A percentile compares a stretch with the other conserved stretches of the same genome.
Evolutionary conservation across 2,797 vertebrate genomes (phyloP).

Genomic region (Poecilia gillii): DNA sequence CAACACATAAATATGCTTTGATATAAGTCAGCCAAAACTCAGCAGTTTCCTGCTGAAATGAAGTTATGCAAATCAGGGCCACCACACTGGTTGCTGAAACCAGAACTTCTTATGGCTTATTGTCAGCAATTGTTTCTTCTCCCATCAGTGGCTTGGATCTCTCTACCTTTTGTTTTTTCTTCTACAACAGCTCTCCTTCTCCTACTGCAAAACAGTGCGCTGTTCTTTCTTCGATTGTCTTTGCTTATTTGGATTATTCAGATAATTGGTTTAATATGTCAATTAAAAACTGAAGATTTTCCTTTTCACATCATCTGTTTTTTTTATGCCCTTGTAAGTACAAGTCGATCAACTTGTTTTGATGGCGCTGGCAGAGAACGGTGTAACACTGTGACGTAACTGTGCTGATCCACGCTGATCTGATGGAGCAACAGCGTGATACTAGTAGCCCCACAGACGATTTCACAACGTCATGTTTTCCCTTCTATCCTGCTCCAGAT

Average conservation of each 20-base stretch:
- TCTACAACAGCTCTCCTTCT: neutral
- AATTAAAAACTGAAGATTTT: neutral
- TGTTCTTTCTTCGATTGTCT: neutral
- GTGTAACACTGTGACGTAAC: slow-evolving; percentile 52
- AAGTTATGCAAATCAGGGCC: neutral
- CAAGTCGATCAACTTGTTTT: neutral
- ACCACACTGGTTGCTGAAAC: neutral
- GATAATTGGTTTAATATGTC: neutral
- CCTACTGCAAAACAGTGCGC: neutral
- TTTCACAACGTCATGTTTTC: slow-evolving; percentile 66
- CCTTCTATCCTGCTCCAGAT: slow-evolving; percentile 30
- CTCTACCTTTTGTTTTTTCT: neutral
- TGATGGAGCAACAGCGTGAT: slow-evolving; percentile 59
- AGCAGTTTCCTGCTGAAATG: neutral
- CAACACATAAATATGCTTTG: neutral
- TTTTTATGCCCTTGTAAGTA: neutral
- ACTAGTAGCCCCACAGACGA: slow-evolving; percentile 31
- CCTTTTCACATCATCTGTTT: neutral
- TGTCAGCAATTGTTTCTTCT: neutral
- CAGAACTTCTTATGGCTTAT: neutral
- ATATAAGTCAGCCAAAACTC: neutral
- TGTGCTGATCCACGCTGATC: slow-evolving; percentile 22
- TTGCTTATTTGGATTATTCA: neutral
- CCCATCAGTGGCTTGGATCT: neutral
- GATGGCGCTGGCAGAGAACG: neutral